phyloP scores from a whole-genome alignment of 2,888 invertebrate species.

The Drosophila putrida region DNA sequence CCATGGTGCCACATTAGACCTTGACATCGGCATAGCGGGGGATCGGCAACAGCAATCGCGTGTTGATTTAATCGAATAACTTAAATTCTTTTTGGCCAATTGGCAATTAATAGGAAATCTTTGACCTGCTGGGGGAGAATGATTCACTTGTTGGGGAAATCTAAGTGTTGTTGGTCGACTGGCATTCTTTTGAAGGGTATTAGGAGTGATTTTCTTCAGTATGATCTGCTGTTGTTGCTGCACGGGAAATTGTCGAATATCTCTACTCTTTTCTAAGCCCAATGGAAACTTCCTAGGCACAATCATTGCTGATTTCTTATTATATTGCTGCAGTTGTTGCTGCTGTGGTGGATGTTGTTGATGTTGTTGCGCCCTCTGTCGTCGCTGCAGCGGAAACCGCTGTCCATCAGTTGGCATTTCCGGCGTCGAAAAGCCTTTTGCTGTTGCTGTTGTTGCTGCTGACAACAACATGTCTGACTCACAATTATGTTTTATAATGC shows the following conservation, averaged over 20 bases:
- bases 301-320: neutral
- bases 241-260: slow-evolving; percentile 27
- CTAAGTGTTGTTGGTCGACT: neutral
- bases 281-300: slow-evolving; percentile 41
- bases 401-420: slow-evolving; percentile 56
- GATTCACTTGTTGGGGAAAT: slow-evolving; percentile 48
- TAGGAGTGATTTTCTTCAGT: neutral
- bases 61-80: slow-evolving; percentile 38
- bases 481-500: slow-evolving; percentile 51
- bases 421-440: slow-evolving; percentile 42
- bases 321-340: neutral
- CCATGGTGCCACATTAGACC: slow-evolving; percentile 20
- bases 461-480: slow-evolving; percentile 61
- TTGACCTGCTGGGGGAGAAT: slow-evolving; percentile 16
- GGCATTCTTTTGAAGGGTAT: too few relatives aligned
- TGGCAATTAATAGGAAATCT: slow-evolving; percentile 56
- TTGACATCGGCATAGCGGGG: slow-evolving; percentile 19
- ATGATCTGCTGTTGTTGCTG: slow-evolving; percentile 20
- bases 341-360: slow-evolving; percentile 16
- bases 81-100: slow-evolving; percentile 47
- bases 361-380: slow-evolving; percentile 15
- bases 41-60: slow-evolving; percentile 18
- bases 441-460: slow-evolving; percentile 35
- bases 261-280: neutral
- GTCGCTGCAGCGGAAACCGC: slow-evolving; percentile 59